Conservation (phyloP, 2,797 vertebrate genomes). For the Paramormyrops hopkinsi region DNA sequence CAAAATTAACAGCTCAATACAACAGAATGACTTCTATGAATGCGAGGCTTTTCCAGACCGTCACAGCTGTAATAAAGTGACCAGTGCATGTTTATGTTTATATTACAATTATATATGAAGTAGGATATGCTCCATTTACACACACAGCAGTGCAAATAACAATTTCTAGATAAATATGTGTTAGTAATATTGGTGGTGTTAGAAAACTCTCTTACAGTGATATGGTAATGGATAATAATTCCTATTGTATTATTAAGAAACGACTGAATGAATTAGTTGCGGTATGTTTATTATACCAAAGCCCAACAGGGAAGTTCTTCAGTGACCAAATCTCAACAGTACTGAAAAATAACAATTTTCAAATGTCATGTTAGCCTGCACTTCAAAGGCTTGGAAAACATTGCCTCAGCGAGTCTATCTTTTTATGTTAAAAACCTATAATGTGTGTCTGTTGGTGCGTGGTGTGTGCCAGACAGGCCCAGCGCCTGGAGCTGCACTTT, state of each 20-base stretch:
- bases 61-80: not conserved
- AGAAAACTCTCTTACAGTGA: not conserved
- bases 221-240: not conserved
- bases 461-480: constrained; percentile 55
- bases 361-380: constrained; percentile 19
- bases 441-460: constrained; percentile 51
- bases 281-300: constrained; percentile 2
- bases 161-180: not conserved
- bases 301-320: constrained; percentile 3
- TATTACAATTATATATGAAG: not conserved
- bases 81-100: not conserved
- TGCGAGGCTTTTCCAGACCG: not conserved
- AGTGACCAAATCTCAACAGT: not conserved
- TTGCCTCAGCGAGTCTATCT: constrained; percentile 38
- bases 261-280: not conserved
- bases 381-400: constrained; percentile 32
- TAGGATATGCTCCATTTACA: not conserved
- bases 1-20: not conserved
- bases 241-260: not conserved
- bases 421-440: constrained; percentile 42
- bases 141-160: not conserved
- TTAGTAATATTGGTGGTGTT: not conserved
- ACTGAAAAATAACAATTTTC: constrained; percentile 19
- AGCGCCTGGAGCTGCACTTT: constrained; percentile 50
- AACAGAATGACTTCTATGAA: not conserved